Evolutionary conservation across 2,113 vertebrate genomes (phyloP), one percentile per base, ranked within the genome.

Genomic region (Romanogobio albipinnatus): DNA sequence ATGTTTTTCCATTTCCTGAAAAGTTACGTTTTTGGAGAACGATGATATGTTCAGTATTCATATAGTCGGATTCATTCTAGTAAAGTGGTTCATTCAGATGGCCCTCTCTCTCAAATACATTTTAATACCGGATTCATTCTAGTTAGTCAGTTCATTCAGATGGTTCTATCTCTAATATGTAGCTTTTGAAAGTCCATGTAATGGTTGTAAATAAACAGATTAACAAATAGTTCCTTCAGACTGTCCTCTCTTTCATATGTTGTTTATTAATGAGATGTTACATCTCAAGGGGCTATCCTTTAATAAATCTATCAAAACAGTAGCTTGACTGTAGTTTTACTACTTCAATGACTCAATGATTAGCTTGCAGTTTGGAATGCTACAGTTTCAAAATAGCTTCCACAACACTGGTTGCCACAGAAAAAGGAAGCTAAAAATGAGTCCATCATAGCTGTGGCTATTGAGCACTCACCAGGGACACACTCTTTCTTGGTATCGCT

Each of bases 401-500:
- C 17, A 9, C 66, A 70, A 22, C 19, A 70, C 33, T 70, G 66
- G 9, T 43, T 17, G 9, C 22, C 22, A n/a, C 58, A 61, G 9
- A 61, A 24, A 70, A 70, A 70, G 66, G 17, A 70, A 43, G 1
- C 17, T 11, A 43, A 70, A 70, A 70, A 22, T 9, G 10, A 43
- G 64, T 70, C 66, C 19, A 70, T 70, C n/a, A 74, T 49, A 45
- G 49, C 43, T 33, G 14, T 76, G 24, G 29, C 47, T 33, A 76
- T 24, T 19, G 24, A 26, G 9, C 66, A 94, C 95, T 94, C 87
- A 95, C 95, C 87, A 43, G 76, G 85, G 64, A 95, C 90, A 86
- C 98, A 99, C 91, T 99, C 98, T 94, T 97, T 96, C 0, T 97
- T 98, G 73, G 96, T 92, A 85, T 97, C 96, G 82, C 95, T 98